Evolutionary conservation across 2,888 invertebrate species (phyloP).

Genomic region (Bugula neritina): DNA sequence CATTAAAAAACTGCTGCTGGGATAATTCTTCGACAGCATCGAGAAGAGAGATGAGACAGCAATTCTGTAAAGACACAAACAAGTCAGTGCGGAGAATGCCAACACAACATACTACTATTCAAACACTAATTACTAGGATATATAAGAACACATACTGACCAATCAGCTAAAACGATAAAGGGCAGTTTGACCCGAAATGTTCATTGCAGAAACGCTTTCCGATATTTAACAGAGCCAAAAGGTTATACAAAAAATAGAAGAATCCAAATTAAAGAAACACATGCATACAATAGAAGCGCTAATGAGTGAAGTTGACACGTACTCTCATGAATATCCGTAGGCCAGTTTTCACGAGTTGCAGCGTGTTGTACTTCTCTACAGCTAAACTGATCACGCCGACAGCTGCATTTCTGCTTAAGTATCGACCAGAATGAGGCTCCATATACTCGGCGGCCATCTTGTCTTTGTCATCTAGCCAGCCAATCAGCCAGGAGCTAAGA

Average conservation of each 20-base stretch:
- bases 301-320: too few species aligned
- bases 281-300: too few species aligned
- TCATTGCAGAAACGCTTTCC: too few species aligned
- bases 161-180: too few species aligned
- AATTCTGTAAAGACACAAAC: background rate
- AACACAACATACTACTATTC: background rate
- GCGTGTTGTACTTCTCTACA: background rate
- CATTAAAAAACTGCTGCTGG: conserved; percentile 3
- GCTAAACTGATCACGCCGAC: background rate
- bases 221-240: too few species aligned
- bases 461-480: conserved; percentile 32
- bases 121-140: too few species aligned
- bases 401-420: background rate
- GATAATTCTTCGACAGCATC: conserved; percentile 1
- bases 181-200: too few species aligned
- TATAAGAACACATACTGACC: too few species aligned
- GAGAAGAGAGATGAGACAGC: background rate
- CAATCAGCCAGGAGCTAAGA: conserved; percentile 44
- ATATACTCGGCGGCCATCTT: background rate
- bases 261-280: too few species aligned
- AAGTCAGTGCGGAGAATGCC: background rate
- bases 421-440: background rate
- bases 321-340: background rate
- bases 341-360: conserved; percentile 2
- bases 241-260: too few species aligned